phyloP scores from a whole-genome alignment of 2,113 vertebrate genomes.

The Ginglymostoma cirratum region DNA sequence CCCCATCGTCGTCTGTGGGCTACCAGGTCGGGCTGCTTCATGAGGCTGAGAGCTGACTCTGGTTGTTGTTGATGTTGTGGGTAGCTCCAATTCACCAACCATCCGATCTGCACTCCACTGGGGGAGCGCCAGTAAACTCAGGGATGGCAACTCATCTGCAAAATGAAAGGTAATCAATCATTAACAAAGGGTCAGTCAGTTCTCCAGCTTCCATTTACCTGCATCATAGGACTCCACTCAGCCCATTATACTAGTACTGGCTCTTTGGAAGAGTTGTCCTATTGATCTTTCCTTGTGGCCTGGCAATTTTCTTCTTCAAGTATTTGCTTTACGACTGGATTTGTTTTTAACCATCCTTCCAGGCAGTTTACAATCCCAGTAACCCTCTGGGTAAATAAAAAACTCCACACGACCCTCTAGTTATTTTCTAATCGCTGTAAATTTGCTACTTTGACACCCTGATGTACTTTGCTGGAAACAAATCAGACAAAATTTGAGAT shows the following conservation, averaged over 20 bases:
- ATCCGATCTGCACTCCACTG: conserved; percentile 2
- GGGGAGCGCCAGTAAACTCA: neutral
- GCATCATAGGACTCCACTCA: neutral
- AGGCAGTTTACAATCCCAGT: neutral
- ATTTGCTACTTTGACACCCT: neutral
- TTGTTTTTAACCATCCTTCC: neutral
- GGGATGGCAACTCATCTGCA: neutral
- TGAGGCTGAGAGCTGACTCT: neutral
- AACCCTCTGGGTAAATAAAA: neutral
- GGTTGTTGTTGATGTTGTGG: neutral
- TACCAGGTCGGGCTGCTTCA: neutral
- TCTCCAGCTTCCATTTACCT: neutral
- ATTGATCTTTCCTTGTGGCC: neutral
- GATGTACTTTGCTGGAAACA: neutral
- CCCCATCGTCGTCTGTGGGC: neutral
- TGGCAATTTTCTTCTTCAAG: neutral
- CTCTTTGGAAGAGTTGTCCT: neutral
- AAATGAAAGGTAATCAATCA: conserved; percentile 6
- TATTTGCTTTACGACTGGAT: neutral
- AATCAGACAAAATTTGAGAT: neutral
- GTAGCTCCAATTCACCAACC: neutral
- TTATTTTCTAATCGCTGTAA: neutral
- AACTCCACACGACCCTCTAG: neutral
- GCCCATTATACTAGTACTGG: neutral
- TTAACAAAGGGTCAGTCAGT: neutral